Evolutionary conservation across 1,140 invertebrate species (phyloP), one percentile per base, ranked within the genome.

Genomic region (Phymorhynchus buccinoides): DNA sequence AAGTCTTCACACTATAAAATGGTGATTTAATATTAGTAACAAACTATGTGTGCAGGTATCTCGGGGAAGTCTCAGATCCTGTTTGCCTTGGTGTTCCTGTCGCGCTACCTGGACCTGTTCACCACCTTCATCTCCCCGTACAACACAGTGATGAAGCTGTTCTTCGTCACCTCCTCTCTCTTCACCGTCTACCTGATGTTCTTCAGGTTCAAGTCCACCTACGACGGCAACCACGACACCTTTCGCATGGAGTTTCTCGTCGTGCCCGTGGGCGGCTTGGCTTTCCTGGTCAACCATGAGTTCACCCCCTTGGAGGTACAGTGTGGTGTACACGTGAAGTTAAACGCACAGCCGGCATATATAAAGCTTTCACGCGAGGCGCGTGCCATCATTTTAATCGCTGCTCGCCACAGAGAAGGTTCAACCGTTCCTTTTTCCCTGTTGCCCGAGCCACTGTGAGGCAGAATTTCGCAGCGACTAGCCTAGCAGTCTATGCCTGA

Each of bases 141-240:
- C 94, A 99, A 99, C 94, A 97, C 97, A 66, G 93, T 96, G 80
- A 99, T 99, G 99, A 99, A 99, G 94, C 82, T 99, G 78, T 95
- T 99, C 87, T 99, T 99, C 94, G 95, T 99, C 89, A 95, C 93
- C 37, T 95, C 98, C 80, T 98, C 98, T 0, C 96, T 96, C 92
- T 97, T 96, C 42, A 99, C 98, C 42, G 93, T 99, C 44, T 99
- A 98, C 93, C 94, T 99, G 84, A 99, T 99, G 95, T 99, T 98
- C 92, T 92, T 96, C 37, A 99, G 99, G 94, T 99, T 99, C 94
- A 99, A 97, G 94, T 94, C 94, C 27, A 95, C 98, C 1, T 99
- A 99, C 92, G 98, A 99, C 92, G 96, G 97, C 88, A 99, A 99
- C 93, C 98, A 99, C 93, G 98, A 99, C 92, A 99, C 98, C n/a